These are phyloP conservation scores for Ageneiosus marmoratus DNA, from an alignment of 2,113 vertebrate species.

Conservation along the genomic window DNA sequence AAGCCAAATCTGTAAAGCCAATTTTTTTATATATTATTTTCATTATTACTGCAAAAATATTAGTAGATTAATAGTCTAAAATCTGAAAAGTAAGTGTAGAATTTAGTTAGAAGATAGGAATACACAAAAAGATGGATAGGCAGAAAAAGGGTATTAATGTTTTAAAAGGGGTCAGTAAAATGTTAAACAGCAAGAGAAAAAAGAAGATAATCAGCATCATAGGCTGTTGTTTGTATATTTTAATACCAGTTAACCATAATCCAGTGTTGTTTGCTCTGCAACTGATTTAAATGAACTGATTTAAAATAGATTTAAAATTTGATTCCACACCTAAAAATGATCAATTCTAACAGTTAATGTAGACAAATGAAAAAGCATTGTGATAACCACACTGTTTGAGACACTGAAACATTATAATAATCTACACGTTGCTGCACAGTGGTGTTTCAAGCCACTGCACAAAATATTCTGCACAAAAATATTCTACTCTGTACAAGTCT, in stretches of 20 bases:
- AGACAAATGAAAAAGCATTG: background rate
- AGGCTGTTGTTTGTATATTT: background rate
- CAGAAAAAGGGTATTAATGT: conserved; percentile 7
- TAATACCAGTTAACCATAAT: background rate
- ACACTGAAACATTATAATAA: background rate
- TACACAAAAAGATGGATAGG: conserved; percentile 14
- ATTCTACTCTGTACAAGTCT: background rate
- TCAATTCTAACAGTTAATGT: background rate
- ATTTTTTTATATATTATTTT: conserved; percentile 17
- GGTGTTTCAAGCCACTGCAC: conserved; percentile 8
- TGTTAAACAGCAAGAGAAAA: conserved; percentile 47
- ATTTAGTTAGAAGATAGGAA: conserved; percentile 8
- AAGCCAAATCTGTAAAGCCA: conserved; percentile 4
- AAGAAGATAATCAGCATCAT: conserved; percentile 25
- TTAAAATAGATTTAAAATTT: background rate
- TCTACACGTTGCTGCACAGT: background rate
- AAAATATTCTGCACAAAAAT: conserved; percentile 29
- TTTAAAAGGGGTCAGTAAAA: conserved; percentile 3
- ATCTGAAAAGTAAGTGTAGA: conserved; percentile 14
- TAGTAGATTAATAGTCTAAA: conserved; percentile 43
- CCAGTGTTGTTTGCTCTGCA: background rate
- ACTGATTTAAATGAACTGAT: background rate
- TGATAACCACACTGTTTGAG: background rate
- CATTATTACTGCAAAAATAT: conserved; percentile 13
- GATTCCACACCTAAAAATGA: background rate